Evolutionary conservation across 2,113 vertebrate species (phyloP).

Genomic region (Pongo pygmaeus): DNA sequence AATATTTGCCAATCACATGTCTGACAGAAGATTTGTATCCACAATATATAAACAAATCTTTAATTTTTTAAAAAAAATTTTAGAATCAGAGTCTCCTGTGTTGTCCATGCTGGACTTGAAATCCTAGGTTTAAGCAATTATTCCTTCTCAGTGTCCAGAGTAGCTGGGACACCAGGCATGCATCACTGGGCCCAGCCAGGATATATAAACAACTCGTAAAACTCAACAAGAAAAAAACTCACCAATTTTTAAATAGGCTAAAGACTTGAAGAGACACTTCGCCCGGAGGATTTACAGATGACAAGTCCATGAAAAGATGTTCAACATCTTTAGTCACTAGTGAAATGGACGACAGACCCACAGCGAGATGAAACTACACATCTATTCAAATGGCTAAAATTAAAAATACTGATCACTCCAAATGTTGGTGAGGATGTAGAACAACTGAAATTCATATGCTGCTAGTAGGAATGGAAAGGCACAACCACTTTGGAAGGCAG

Average conservation of each 20-base stretch:
- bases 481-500: not conserved
- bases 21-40: not conserved
- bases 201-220: constrained; percentile 14
- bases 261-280: constrained; percentile 23
- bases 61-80: too few species aligned
- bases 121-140: not conserved
- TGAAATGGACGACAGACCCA: constrained; percentile 2
- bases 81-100: not conserved
- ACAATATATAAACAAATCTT: not conserved
- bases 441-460: not conserved
- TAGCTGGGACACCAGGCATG: not conserved
- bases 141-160: not conserved
- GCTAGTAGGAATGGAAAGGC: not conserved
- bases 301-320: not conserved
- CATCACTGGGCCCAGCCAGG: not conserved
- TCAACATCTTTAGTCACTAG: not conserved
- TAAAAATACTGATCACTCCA: not conserved
- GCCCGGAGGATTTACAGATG: not conserved
- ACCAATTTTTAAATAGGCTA: not conserved
- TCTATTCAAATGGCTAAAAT: not conserved
- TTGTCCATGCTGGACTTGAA: not conserved
- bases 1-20: constrained; percentile 1
- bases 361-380: not conserved
- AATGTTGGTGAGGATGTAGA: not conserved
- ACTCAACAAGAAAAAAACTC: not conserved